Evolutionary conservation across 2,113 vertebrate species (phyloP).

Genomic region (Rhinopomastus cyanomelas): DNA sequence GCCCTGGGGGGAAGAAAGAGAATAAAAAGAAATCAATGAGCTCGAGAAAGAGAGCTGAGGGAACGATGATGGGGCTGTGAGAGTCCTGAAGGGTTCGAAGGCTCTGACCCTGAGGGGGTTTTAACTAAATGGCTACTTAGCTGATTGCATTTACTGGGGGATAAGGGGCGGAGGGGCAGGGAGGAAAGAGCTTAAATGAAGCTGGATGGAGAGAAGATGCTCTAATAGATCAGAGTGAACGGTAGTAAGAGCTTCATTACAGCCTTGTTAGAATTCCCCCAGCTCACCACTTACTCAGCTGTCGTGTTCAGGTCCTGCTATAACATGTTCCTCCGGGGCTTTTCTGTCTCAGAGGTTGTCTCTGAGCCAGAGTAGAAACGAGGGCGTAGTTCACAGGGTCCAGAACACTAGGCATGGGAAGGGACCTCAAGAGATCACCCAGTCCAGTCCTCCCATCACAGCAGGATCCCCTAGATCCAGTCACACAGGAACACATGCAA

Average conservation of each 20-base stretch:
- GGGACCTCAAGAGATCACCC: too few species aligned
- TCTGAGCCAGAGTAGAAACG: neutral
- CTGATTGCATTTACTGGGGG: conserved; percentile 74
- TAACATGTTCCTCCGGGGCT: neutral
- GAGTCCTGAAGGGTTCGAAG: conserved; percentile 63
- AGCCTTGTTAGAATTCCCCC: conserved; percentile 55
- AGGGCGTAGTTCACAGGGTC: neutral
- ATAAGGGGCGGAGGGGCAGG: neutral
- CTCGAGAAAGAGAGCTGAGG: conserved; percentile 58
- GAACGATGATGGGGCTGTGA: conserved; percentile 48
- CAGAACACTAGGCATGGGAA: too few species aligned
- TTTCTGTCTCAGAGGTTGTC: neutral
- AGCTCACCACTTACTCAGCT: conserved; percentile 39
- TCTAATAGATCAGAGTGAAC: conserved; percentile 35
- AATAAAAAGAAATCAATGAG: conserved; percentile 43
- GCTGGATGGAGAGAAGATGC: conserved; percentile 54
- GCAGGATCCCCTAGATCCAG: too few species aligned
- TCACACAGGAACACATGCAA: too few species aligned
- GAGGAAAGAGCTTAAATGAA: conserved; percentile 66
- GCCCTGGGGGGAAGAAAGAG: neutral
- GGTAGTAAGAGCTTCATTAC: conserved; percentile 55
- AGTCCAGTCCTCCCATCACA: too few species aligned
- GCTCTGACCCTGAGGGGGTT: conserved; percentile 65
- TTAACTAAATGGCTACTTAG: conserved; percentile 77
- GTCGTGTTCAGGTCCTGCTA: conserved; percentile 22